phyloP scores from a whole-genome alignment of 2,797 vertebrate genomes.

The Eptatretus atami region DNA sequence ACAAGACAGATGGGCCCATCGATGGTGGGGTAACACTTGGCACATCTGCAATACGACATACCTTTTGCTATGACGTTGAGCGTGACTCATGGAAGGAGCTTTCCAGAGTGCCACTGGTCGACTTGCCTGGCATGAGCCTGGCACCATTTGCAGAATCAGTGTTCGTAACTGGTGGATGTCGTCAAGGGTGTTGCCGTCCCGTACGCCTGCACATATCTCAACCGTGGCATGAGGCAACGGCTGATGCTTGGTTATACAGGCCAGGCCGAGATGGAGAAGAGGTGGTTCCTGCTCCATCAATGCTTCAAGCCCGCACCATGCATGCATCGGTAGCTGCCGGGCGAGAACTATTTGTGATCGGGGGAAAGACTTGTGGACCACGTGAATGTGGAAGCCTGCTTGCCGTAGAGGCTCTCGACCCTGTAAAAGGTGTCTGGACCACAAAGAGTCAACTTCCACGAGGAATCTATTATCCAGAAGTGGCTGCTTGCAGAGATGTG shows the following conservation, averaged over 20 bases:
- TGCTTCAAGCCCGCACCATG: conserved; percentile 64
- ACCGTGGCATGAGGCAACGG: conserved; percentile 42
- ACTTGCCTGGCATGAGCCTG: conserved; percentile 50
- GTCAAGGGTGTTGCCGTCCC: conserved; percentile 36
- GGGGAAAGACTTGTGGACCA: conserved; percentile 41
- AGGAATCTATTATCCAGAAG: conserved; percentile 67
- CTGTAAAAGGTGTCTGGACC: conserved; percentile 36
- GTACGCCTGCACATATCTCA: conserved; percentile 55
- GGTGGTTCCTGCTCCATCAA: conserved; percentile 26
- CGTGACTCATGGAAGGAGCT: conserved; percentile 49
- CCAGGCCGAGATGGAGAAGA: conserved; percentile 24
- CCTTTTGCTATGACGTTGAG: conserved; percentile 63
- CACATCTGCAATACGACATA: conserved; percentile 18
- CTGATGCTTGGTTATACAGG: conserved; percentile 71
- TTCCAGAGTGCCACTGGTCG: conserved; percentile 20
- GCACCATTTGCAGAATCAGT: conserved; percentile 61
- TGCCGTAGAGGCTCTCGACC: conserved; percentile 60
- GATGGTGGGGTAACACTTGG: conserved; percentile 6
- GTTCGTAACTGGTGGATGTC: conserved; percentile 68
- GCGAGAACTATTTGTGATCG: conserved; percentile 49
- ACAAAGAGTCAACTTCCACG: conserved; percentile 43
- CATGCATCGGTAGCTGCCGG: conserved; percentile 44
- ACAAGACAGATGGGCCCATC: conserved; percentile 59
- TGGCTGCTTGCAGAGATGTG: conserved; percentile 38
- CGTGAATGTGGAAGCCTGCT: conserved; percentile 29